Base-by-base conservation (phyloP, 2,113 vertebrate genomes). In the Synodontis membranacea region DNA sequence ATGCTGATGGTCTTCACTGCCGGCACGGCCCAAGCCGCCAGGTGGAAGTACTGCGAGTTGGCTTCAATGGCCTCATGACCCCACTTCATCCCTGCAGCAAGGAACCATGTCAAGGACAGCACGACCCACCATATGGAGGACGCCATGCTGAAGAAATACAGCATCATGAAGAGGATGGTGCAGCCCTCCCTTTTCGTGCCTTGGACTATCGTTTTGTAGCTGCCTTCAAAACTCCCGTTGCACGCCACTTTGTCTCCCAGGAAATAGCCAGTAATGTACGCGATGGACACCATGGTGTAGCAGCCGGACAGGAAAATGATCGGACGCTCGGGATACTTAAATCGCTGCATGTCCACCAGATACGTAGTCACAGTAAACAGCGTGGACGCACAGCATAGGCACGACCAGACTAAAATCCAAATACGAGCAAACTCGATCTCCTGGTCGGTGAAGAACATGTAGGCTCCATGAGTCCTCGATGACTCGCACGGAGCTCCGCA, bases 71-170 rank as follows among this genome's bases (percentile, higher is more conserved):
- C 98, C 91, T 99, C 98, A 0, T 99, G 98, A 68, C 98, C 98
- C 98, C 98, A 99, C 89, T 99, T 99, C 98, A 99, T 99, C 82
- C 98, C 98, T 0, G 98, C 98, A 0, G 98, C 98, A 89, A 99
- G 95, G 93, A 99, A 99, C 98, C 98, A 99, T 81, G 98, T 99
- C 91, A 99, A 97, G 1, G 98, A 99, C 39, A 99, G 93, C 91
- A 99, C 98, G 91, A 99, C 98, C 98, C 98, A 99, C 98, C 98
- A 99, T 94, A 99, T 98, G 28, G 98, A 99, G 87, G 97, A 99
- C 93, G 98, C 98, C 98, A 99, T 99, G 92, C 98, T 94, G 87
- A 99, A 99, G 93, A 99, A 99, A 85, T 99, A 99, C 0, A 99
- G 95, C 97, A 99, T 98, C 98, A 99, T 99, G 92, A 99, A 99